phyloP scores from a whole-genome alignment of 2,113 vertebrate genomes.

The Grammomys dolichurus region DNA sequence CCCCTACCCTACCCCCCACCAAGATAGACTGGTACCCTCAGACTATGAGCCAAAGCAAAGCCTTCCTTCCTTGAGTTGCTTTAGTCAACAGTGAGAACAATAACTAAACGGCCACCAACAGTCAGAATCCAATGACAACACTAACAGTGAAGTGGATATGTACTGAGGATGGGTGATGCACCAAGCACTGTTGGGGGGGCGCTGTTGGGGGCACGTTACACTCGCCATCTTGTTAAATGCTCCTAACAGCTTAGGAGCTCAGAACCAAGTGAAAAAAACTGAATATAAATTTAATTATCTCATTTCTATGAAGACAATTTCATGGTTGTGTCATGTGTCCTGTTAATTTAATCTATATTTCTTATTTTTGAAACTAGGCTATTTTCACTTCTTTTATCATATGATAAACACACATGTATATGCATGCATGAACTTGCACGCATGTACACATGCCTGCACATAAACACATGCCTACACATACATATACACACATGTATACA shows the following conservation, averaged over 20 bases:
- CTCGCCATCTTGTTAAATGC: neutral
- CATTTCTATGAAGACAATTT: neutral
- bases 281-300: neutral
- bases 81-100: neutral
- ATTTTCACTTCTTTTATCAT: neutral
- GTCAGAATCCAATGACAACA: neutral
- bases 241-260: neutral
- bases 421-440: neutral
- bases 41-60: neutral
- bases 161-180: neutral
- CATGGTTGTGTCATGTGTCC: neutral
- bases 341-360: neutral
- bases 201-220: neutral
- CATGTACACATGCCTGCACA: neutral
- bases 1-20: neutral
- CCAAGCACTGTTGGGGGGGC: neutral
- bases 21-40: neutral
- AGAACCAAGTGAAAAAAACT: neutral
- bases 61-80: neutral
- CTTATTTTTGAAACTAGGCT: neutral
- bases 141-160: neutral
- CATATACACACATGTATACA: neutral
- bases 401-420: too few relatives aligned
- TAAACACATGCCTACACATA: neutral
- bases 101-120: neutral